Percentiles rank a stretch among this genome's conserved stretches.
phyloP scores from a whole-genome alignment of 1,140 invertebrate genomes.

The Formica selysi region DNA sequence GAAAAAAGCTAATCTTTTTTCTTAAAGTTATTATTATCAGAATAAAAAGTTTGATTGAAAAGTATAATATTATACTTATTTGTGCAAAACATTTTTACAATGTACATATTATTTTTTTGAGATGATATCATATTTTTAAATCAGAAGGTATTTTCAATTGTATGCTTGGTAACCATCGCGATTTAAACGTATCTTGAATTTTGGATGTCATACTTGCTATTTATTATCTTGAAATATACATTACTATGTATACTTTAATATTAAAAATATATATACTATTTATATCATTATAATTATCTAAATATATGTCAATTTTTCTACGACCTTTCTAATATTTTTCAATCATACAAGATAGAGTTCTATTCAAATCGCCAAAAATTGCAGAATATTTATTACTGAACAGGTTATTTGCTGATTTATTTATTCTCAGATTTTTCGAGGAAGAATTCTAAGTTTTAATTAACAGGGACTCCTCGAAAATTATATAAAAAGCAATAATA shows the following conservation, averaged over 20 bases:
- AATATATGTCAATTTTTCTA: slow-evolving; percentile 42
- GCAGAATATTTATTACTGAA: not conserved
- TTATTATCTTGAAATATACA: slow-evolving; percentile 25
- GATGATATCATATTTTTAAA: slow-evolving; percentile 19
- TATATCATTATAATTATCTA: slow-evolving; percentile 49
- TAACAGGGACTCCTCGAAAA: not conserved
- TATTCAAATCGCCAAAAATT: not conserved
- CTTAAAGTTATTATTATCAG: not conserved
- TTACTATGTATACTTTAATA: slow-evolving; percentile 25
- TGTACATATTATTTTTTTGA: slow-evolving; percentile 13
- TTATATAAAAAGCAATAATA: slow-evolving; percentile 27
- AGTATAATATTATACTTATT: not conserved
- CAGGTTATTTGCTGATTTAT: not conserved
- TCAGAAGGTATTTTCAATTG: not conserved
- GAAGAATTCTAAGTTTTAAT: slow-evolving; percentile 10
- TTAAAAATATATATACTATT: slow-evolving; percentile 40
- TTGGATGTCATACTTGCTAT: not conserved
- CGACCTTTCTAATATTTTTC: slow-evolving; percentile 32
- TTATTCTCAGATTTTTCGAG: not conserved
- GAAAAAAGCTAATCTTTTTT: slow-evolving; percentile 4
- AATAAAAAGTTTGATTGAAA: slow-evolving; percentile 9
- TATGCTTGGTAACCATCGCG: slow-evolving; percentile 9
- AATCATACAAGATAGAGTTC: not conserved
- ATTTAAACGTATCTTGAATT: slow-evolving; percentile 15
- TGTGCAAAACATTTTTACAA: not conserved